Evolutionary conservation across 2,797 vertebrate species (phyloP), one percentile per base, ranked within the genome.

Genomic region (Hozukius guyotensis): DNA sequence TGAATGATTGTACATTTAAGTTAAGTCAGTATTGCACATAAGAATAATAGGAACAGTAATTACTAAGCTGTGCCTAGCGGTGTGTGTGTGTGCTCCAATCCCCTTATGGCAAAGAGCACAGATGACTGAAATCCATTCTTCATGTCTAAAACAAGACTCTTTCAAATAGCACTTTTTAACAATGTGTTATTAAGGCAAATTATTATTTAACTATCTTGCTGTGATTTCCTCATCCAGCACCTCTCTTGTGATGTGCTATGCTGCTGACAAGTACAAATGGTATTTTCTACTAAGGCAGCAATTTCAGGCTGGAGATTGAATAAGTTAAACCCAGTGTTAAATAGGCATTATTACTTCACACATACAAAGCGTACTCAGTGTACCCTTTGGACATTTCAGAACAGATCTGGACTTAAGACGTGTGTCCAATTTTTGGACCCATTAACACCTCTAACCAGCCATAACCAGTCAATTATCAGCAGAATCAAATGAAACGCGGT

Each of bases 401-500:
- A 34, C 29, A 32, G 53, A 59, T 70, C 64, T 55, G 52, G 49
- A 66, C n/a, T 67, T 20, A 32, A 27, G 38, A 74, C 20, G 42
- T 79, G 46, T 20, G 57, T 62, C 72, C 59, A 76, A 46, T 72
- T 71, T 73, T 72, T 65, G 24, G 53, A 81, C 31, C 69, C 4
- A 74, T 83, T 85, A 64, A 77, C 59, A 68, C 63, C 61, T 64
- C 73, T 73, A 82, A 85, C 69, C 64, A 85, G 49, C 53, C 71
- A 80, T 71, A 82, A 80, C 67, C 64, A 59, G 71, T 70, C 77
- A 64, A 71, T 87, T 78, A 86, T 70, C 57, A 69, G 42, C 64
- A 71, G 34, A 88, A 77, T 81, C 57, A 66, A 80, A 72, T 25
- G 59, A 27, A 83, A 68, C 22, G 13, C 13, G 72, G 34, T 34